phyloP scores from a whole-genome alignment of 2,113 vertebrate species.

The Trematomus loennbergii region DNA sequence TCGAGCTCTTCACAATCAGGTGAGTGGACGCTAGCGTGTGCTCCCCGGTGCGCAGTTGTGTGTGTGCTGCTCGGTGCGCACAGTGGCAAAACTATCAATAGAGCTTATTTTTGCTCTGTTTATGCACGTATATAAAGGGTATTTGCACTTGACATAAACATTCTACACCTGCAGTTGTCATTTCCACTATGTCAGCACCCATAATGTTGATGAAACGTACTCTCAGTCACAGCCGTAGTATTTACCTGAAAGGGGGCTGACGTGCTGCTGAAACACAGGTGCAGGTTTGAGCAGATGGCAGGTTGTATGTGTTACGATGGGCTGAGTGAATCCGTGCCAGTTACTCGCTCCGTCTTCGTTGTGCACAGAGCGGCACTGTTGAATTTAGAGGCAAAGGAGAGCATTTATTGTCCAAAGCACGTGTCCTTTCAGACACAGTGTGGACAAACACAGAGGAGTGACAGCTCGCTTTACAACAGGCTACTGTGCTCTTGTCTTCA shows the following conservation, averaged over 20 bases:
- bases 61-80: conserved; percentile 55
- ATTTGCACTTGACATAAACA: not conserved
- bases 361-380: conserved; percentile 74
- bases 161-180: not conserved
- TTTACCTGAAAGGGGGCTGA: not conserved
- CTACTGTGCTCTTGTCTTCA: conserved; percentile 42
- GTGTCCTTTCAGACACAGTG: conserved; percentile 52
- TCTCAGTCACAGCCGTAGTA: not conserved
- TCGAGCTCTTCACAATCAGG: conserved; percentile 90
- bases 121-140: not conserved
- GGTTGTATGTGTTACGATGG: conserved; percentile 7
- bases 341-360: conserved; percentile 32
- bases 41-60: conserved; percentile 43
- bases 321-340: conserved; percentile 1
- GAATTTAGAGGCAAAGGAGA: conserved; percentile 58
- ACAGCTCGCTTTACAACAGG: conserved; percentile 36
- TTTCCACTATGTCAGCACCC: not conserved
- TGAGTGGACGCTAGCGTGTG: conserved; percentile 78
- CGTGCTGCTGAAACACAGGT: conserved; percentile 23
- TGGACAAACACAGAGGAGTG: conserved; percentile 35
- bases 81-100: conserved; percentile 21
- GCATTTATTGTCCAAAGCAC: conserved; percentile 65
- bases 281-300: conserved; percentile 15
- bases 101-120: conserved; percentile 26
- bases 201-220: not conserved